Conservation (phyloP, 1,140 invertebrate genomes). For the Camponotus vicinus region DNA sequence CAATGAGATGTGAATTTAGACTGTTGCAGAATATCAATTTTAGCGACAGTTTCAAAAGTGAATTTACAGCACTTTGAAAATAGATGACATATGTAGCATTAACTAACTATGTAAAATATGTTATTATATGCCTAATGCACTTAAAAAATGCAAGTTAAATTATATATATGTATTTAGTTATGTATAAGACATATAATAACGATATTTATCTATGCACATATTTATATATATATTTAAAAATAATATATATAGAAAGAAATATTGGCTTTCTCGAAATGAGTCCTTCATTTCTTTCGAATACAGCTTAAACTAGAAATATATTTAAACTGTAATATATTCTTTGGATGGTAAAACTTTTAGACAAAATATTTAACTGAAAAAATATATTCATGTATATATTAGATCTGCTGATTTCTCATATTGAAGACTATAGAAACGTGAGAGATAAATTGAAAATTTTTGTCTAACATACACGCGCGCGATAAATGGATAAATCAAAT, state of each 20-base stretch:
- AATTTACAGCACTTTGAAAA: constrained; percentile 15
- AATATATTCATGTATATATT: not conserved
- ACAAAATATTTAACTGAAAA: not conserved
- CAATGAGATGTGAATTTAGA: constrained; percentile 22
- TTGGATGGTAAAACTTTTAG: no score
- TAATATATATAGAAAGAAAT: not conserved
- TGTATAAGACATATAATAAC: not conserved
- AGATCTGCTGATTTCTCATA: not conserved
- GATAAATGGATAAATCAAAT: constrained; percentile 17
- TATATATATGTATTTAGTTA: not conserved
- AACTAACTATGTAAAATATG: not conserved
- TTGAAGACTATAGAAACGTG: not conserved
- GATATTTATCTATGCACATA: not conserved
- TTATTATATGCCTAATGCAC: not conserved
- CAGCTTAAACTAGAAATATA: no score
- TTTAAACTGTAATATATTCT: no score
- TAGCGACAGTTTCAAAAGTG: constrained; percentile 5
- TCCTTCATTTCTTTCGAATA: no score
- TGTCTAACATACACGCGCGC: not conserved
- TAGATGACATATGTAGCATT: constrained; percentile 18
- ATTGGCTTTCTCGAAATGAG: no score
- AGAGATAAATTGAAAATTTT: constrained; percentile 15
- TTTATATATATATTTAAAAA: not conserved
- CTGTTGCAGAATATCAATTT: not conserved
- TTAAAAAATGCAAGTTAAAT: not conserved